A percentile compares a stretch with the other conserved stretches of the same genome.
Conservation (phyloP, 1,140 invertebrate species). For the Sarcophaga peregrina region DNA sequence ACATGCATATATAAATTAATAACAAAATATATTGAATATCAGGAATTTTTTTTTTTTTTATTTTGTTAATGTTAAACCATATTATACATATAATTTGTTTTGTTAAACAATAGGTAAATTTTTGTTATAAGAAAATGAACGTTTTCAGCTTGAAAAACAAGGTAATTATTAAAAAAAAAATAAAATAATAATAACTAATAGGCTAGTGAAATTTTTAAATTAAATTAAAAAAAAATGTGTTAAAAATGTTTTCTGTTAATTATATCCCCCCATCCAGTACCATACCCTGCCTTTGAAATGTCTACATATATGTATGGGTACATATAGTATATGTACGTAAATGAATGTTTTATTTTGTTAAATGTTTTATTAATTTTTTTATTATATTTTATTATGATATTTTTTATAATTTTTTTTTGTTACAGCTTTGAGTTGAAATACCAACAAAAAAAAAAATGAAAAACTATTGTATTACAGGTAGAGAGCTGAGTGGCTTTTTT, state of each 20-base stretch:
- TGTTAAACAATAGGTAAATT: not conserved
- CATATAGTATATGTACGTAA: no score
- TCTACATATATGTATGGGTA: no score
- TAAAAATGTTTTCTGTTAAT: not conserved
- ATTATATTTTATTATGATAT: slow-evolving; percentile 1
- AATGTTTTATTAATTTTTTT: slow-evolving; percentile 11
- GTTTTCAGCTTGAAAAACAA: slow-evolving; percentile 36
- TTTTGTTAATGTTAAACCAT: not conserved
- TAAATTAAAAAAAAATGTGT: not conserved
- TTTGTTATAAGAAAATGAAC: slow-evolving; percentile 29
- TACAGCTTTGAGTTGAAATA: no score
- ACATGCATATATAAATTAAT: not conserved
- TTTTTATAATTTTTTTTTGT: not conserved
- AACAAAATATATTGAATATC: not conserved
- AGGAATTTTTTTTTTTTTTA: slow-evolving; percentile 21
- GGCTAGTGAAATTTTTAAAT: slow-evolving; percentile 17
- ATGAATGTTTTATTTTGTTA: not conserved
- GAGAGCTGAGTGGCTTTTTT: slow-evolving; percentile 39
- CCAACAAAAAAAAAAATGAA: no score
- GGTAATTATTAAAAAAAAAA: slow-evolving; percentile 10
- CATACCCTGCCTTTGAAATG: no score
- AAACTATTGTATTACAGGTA: not conserved
- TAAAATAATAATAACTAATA: slow-evolving; percentile 9
- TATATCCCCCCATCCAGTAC: not conserved
- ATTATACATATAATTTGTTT: not conserved